Conservation (phyloP, 37 sponge, comb jelly and placozoan genomes). For the Geodia barretti region DNA sequence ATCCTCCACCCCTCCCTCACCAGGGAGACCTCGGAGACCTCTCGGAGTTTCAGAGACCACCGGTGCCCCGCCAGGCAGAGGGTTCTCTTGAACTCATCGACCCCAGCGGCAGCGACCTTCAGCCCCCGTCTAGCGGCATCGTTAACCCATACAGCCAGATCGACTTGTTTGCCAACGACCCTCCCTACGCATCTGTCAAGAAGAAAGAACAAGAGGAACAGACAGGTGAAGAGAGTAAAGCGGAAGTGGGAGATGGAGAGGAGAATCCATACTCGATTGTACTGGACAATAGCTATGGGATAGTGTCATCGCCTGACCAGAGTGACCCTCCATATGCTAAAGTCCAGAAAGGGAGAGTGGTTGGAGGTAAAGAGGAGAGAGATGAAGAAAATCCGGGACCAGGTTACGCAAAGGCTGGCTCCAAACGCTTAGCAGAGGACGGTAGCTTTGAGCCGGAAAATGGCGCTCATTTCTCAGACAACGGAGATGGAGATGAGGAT, state of each 20-base stretch:
- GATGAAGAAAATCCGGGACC: too few relatives aligned
- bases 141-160: not conserved
- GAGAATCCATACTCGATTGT: not conserved
- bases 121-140: not conserved
- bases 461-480: not conserved
- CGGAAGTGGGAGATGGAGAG: not conserved
- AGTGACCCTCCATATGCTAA: constrained; percentile 5
- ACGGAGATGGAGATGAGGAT: not conserved
- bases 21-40: constrained; percentile 38
- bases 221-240: not conserved
- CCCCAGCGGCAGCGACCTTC: not conserved
- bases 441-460: not conserved
- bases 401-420: not conserved
- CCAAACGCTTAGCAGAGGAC: not conserved
- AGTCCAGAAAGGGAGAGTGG: not conserved
- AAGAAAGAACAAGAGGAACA: not conserved
- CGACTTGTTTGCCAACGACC: not conserved
- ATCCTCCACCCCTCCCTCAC: constrained; percentile 52
- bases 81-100: constrained; percentile 1
- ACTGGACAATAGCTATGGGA: not conserved
- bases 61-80: constrained; percentile 30
- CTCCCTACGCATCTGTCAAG: constrained; percentile 46
- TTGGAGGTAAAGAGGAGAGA: not conserved
- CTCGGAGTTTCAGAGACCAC: constrained; percentile 35
- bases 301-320: not conserved